Percentiles rank a stretch among this genome's conserved stretches.
These are phyloP conservation scores for Garrulus glandarius DNA, from an alignment of 2,797 vertebrate species.

Conservation along the genomic window DNA sequence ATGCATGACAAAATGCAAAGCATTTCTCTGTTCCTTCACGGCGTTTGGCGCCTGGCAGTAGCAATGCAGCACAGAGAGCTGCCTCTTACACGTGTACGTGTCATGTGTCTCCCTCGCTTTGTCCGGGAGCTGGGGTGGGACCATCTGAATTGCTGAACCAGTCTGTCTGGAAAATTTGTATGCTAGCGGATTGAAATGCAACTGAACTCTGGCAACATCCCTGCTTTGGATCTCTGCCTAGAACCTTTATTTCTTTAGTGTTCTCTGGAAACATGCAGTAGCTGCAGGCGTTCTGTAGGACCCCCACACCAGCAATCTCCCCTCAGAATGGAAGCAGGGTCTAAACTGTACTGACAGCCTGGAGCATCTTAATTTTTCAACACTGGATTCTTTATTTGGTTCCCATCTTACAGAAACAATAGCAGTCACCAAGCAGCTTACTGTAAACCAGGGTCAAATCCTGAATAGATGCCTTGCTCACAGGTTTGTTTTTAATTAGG, in stretches of 20 bases:
- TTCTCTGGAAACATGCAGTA: neutral
- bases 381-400: neutral
- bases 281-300: neutral
- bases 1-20: slow-evolving; percentile 42
- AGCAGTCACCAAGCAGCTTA: neutral
- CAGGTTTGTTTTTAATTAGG: neutral
- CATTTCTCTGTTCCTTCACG: neutral
- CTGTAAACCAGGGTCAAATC: neutral
- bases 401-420: neutral
- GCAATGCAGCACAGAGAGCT: neutral
- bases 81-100: neutral
- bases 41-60: slow-evolving; percentile 13
- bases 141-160: slow-evolving; percentile 11
- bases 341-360: neutral
- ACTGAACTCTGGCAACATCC: slow-evolving; percentile 23
- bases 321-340: neutral
- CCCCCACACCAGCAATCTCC: neutral
- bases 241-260: slow-evolving; percentile 23
- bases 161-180: slow-evolving; percentile 41
- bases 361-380: neutral
- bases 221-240: slow-evolving; percentile 35
- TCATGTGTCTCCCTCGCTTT: neutral
- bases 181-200: neutral
- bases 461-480: neutral
- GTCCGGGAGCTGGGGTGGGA: slow-evolving; percentile 23